phyloP scores from a whole-genome alignment of 2,888 invertebrate species.

The Hermaeophaga mercurialis region DNA sequence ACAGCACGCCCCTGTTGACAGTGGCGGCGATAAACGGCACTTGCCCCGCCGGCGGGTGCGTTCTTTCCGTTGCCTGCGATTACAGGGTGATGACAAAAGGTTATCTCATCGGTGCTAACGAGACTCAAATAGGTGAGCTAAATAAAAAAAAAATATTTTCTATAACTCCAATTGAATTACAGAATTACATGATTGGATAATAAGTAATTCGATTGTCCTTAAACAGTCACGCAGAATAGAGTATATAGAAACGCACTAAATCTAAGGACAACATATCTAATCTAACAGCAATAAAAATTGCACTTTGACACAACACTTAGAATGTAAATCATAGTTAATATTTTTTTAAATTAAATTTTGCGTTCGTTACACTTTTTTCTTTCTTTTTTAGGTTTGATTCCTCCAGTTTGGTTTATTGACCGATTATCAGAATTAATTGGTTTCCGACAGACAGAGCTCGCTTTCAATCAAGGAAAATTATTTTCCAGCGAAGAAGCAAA shows the following conservation, averaged over 20 bases:
- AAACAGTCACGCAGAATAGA: no score
- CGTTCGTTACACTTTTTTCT: no score
- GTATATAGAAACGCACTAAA: no score
- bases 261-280: no score
- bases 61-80: constrained; percentile 79
- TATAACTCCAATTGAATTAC: no score
- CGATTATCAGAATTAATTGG: constrained; percentile 68
- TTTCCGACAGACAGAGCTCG: constrained; percentile 71
- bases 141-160: neutral
- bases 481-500: constrained; percentile 79
- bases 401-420: constrained; percentile 75
- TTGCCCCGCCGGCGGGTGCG: constrained; percentile 83
- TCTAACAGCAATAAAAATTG: no score
- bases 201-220: no score
- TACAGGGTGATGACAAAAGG: constrained; percentile 86
- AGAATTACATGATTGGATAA: no score
- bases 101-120: constrained; percentile 83
- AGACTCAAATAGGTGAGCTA: constrained; percentile 83
- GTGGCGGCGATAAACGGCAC: constrained; percentile 89
- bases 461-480: constrained; percentile 74
- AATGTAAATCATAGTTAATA: no score
- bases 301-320: no score
- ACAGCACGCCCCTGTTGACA: constrained; percentile 71
- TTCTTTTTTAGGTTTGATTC: constrained; percentile 73
- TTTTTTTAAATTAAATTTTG: no score